Evolutionary conservation across 2,888 invertebrate species (phyloP).

Genomic region (Pterostichus niger): DNA sequence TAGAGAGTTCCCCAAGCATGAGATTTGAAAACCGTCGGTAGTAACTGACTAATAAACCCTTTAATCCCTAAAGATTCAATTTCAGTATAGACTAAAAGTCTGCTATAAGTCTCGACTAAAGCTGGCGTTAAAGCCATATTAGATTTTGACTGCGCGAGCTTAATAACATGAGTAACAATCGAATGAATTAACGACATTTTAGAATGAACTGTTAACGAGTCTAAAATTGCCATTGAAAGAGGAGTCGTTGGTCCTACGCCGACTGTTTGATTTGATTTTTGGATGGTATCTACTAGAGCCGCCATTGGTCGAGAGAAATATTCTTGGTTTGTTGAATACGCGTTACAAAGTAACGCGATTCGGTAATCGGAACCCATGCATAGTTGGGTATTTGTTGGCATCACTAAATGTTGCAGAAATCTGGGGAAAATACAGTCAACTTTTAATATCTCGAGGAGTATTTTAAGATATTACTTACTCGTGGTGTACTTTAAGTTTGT

Average conservation of each 20-base stretch:
- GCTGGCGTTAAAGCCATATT: conserved; percentile 91
- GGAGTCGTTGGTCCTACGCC: conserved; percentile 85
- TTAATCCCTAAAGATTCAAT: conserved; percentile 98
- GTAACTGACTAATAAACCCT: conserved; percentile 95
- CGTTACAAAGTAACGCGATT: conserved; percentile 95
- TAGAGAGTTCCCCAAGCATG: conserved; percentile 98
- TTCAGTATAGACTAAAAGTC: conserved; percentile 96
- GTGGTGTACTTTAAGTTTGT: conserved; percentile 89
- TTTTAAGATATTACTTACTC: conserved; percentile 86
- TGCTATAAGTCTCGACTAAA: conserved; percentile 95
- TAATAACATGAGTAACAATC: conserved; percentile 93
- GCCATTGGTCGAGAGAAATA: conserved; percentile 95
- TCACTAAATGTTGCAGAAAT: conserved; percentile 91
- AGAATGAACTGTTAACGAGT: conserved; percentile 96
- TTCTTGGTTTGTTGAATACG: conserved; percentile 96
- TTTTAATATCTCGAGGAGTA: conserved; percentile 87
- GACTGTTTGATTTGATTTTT: conserved; percentile 77
- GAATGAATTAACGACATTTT: conserved; percentile 92
- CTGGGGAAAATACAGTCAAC: conserved; percentile 76
- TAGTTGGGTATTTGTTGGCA: conserved; percentile 85
- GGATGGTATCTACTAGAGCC: conserved; percentile 91
- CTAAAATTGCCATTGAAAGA: conserved; percentile 93
- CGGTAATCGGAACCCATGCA: conserved; percentile 92
- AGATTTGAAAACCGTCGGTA: conserved; percentile 94
- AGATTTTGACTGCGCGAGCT: conserved; percentile 74